Base-by-base conservation (phyloP, 30 jellyfish, hydroid and myxozoan genomes). In the Pelagia noctiluca region DNA sequence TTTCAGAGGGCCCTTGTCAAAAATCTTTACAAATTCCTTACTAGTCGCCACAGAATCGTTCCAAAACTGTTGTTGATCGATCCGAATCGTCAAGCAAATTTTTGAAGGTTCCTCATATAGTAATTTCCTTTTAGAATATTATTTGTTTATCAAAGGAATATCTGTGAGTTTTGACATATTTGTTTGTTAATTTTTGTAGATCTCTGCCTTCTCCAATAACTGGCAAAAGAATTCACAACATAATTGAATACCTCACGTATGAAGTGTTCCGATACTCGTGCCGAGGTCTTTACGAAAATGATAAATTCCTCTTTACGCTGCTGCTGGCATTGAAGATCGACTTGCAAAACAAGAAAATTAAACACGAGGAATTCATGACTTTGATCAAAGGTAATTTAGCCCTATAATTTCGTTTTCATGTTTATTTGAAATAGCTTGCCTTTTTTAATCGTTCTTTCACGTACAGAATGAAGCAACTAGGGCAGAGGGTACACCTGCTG, bases 131-230 rank as follows among this genome's bases (percentile, higher is more conserved):
- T 30, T 31, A 13, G 18, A 23, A 42, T 34, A 7, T 70, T 3
- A 21, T 24, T 4, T 65, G 31, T 10, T 33, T 4, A 12, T 5
- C 12, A 24, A 11, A 13, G 24, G 8, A 16, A 19, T 16, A 7
- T 12, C 22, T 35, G 1, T 25, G 4, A 32, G 18, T 68, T 68
- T 11, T 31, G 63, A 18, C 28, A 21, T 68, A 18, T 0, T 11
- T 38, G 7, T 70, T 33, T 70, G 8, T 31, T 71, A 2, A 3
- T 50, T n/a, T 8, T 76, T 79, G 28, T 68, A 88, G 97, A 48
- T 88, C 97, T 0, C 90, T 69, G 19, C 97, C 93, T 11, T 88
- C 97, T 0, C 97, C 97, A n/a, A 88, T 88, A 63, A 88, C 97
- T 63, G 93, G 93, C 50, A 88, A 88, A 66, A 48, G 97, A 61